Evolutionary conservation across 2,113 vertebrate species (phyloP).

Genomic region (Antechinus flavipes): DNA sequence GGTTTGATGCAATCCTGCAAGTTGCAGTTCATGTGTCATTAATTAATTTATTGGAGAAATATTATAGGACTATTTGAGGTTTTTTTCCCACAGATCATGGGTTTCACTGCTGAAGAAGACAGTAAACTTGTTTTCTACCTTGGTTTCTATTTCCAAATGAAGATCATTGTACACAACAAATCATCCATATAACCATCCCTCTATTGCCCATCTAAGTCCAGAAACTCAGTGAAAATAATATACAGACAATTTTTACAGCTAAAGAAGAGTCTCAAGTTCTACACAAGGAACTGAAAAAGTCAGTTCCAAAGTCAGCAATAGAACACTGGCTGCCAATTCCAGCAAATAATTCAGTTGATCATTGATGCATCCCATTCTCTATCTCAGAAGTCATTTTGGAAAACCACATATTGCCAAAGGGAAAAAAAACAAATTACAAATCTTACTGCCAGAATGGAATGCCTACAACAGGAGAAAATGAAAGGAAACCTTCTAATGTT

Average conservation of each 20-base stretch:
- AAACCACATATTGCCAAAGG: constrained; percentile 93
- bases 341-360: constrained; percentile 98
- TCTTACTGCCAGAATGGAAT: constrained; percentile 96
- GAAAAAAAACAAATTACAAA: constrained; percentile 93
- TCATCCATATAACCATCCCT: constrained; percentile 98
- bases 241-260: constrained; percentile 98
- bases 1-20: constrained; percentile 99
- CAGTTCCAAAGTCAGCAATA: constrained; percentile 98
- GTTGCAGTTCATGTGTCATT: constrained; percentile 96
- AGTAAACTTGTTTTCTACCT: constrained; percentile 98
- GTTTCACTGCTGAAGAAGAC: constrained; percentile 97
- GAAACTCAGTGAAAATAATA: constrained; percentile 98
- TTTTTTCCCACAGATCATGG: constrained; percentile 96
- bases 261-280: constrained; percentile 96
- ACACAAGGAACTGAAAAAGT: constrained; percentile 97
- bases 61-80: constrained; percentile 92
- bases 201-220: constrained; percentile 97
- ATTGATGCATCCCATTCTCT: constrained; percentile 98
- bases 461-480: constrained; percentile 92
- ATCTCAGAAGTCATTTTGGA: constrained; percentile 97
- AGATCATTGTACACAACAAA: constrained; percentile 99
- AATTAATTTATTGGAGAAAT: constrained; percentile 96
- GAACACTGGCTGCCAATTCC: constrained; percentile 95
- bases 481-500: constrained; percentile 97
- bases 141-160: constrained; percentile 97